Evolutionary conservation across 2,888 invertebrate genomes (phyloP).

Genomic region (Drosophila nigricruria): DNA sequence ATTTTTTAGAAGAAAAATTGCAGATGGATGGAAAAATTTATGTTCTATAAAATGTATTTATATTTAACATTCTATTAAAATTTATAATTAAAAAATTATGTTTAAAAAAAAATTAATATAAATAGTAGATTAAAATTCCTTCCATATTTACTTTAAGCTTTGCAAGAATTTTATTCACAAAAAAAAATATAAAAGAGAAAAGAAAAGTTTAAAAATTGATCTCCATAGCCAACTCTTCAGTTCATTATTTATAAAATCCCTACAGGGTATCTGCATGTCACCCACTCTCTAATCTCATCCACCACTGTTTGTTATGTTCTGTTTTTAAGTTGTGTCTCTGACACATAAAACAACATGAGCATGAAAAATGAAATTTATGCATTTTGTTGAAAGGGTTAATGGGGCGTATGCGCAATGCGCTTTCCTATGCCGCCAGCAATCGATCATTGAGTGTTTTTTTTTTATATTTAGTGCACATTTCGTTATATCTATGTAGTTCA

Average conservation of each 20-base stretch:
- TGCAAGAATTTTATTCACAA: no score
- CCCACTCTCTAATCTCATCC: fast-evolving
- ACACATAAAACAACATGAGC: conserved; percentile 43
- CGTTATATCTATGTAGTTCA: not conserved
- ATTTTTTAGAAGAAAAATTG: not conserved
- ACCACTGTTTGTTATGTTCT: conserved; percentile 12
- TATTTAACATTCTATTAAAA: no score
- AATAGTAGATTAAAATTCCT: no score
- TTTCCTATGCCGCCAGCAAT: conserved; percentile 44
- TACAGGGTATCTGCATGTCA: conserved; percentile 9
- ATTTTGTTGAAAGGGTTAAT: conserved; percentile 67
- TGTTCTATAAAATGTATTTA: no score
- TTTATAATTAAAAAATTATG: no score
- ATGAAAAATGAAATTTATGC: conserved; percentile 63
- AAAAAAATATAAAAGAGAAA: not conserved
- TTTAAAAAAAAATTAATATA: no score
- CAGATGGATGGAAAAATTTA: no score
- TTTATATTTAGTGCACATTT: conserved; percentile 19
- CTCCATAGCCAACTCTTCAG: not conserved
- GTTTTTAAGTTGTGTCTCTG: conserved; percentile 23
- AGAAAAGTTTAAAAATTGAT: not conserved
- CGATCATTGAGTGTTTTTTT: conserved; percentile 37
- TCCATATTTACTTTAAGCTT: no score
- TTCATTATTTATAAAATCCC: not conserved
- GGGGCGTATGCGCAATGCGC: conserved; percentile 43